Conservation (phyloP, 2,888 invertebrate genomes). For the Leptopilina syphax region DNA sequence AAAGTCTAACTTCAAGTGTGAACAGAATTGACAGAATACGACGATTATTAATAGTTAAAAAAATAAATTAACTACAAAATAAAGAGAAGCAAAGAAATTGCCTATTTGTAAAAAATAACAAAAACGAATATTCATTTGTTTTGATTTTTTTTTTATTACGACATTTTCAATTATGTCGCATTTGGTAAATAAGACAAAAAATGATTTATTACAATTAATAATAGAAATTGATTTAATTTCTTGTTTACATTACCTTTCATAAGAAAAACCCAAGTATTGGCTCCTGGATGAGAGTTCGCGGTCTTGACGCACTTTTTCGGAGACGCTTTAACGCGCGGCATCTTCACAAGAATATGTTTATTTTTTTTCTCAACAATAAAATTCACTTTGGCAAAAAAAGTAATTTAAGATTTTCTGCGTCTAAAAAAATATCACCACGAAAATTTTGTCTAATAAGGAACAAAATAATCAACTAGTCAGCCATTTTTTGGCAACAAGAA, state of each 20-base stretch:
- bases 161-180: too few relatives aligned
- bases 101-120: not conserved
- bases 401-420: too few relatives aligned
- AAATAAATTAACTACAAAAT: too few relatives aligned
- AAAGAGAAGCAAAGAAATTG: too few relatives aligned
- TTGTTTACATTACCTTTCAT: slow-evolving; percentile 79
- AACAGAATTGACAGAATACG: too few relatives aligned
- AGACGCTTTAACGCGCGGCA: slow-evolving; percentile 79
- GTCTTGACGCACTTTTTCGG: slow-evolving; percentile 78
- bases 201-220: too few relatives aligned
- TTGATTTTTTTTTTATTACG: not conserved
- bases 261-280: slow-evolving; percentile 84
- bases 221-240: too few relatives aligned
- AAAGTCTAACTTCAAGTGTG: too few relatives aligned
- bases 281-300: slow-evolving; percentile 78
- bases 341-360: slow-evolving; percentile 54
- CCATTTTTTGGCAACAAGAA: slow-evolving; percentile 57
- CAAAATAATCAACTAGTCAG: slow-evolving; percentile 55
- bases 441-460: not conserved
- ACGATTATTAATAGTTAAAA: too few relatives aligned
- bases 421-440: not conserved
- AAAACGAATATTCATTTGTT: not conserved
- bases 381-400: too few relatives aligned
- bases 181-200: not conserved
- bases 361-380: slow-evolving; percentile 1